Conservation (phyloP, 2,113 vertebrate genomes). For the Pseudois nayaur region DNA sequence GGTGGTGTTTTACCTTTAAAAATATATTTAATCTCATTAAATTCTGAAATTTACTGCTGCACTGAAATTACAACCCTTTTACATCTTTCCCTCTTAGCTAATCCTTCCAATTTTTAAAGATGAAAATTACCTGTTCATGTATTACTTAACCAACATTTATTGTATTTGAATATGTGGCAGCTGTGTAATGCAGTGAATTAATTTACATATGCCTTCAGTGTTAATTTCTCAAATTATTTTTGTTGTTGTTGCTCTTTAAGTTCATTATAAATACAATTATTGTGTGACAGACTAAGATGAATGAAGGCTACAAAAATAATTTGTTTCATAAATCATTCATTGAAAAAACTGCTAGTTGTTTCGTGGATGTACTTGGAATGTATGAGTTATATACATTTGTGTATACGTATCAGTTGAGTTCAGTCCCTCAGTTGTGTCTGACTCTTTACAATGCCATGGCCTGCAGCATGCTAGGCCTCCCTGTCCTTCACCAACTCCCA, state of each 20-base stretch:
- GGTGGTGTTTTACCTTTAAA: not conserved
- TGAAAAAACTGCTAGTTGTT: not conserved
- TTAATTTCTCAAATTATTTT: not conserved
- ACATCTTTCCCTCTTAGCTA: not conserved
- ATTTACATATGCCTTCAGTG: not conserved
- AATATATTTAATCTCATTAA: not conserved
- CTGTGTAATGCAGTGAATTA: not conserved
- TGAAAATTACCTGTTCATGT: not conserved
- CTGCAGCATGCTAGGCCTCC: not conserved
- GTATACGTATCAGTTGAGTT: not conserved
- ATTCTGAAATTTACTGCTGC: not conserved
- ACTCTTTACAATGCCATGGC: not conserved
- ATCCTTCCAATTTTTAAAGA: constrained; percentile 5
- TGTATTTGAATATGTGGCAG: not conserved
- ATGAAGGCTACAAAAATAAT: not conserved
- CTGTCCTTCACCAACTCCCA: not conserved
- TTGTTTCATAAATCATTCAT: not conserved
- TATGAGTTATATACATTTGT: not conserved
- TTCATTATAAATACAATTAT: not conserved
- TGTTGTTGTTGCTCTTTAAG: not conserved
- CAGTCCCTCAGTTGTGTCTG: not conserved
- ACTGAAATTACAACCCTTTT: not conserved
- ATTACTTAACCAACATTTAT: not conserved
- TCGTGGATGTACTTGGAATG: not conserved
- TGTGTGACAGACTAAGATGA: not conserved